Conservation (phyloP, 1,140 invertebrate species). For the Penaeus chinensis region DNA sequence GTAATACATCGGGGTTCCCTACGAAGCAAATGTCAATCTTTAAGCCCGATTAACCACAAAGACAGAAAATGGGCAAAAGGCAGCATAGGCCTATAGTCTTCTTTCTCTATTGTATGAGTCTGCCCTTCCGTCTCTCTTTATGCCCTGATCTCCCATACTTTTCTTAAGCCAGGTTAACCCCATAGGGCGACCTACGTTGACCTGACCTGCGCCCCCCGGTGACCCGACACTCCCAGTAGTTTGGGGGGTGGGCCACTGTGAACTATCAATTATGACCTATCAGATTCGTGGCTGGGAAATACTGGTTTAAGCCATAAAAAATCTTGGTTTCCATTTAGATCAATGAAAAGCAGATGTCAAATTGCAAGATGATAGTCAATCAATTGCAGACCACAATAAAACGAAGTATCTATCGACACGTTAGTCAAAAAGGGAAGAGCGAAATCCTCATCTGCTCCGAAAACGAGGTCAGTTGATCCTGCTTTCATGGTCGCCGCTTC, state of each 20-base stretch:
- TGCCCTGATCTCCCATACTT: not conserved
- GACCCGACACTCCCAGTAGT: conserved; percentile 54
- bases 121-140: conserved; percentile 5
- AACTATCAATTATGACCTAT: conserved; percentile 26
- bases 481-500: conserved; percentile 14
- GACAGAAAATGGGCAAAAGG: too few relatives aligned
- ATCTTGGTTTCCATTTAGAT: too few relatives aligned
- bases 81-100: too few relatives aligned
- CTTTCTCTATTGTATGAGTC: too few relatives aligned
- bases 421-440: not conserved
- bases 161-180: conserved; percentile 3
- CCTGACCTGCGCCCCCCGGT: conserved; percentile 33
- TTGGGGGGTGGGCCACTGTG: not conserved
- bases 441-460: not conserved
- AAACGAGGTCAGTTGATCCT: not conserved
- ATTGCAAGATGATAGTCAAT: too few relatives aligned
- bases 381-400: too few relatives aligned
- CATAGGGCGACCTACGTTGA: conserved; percentile 9
- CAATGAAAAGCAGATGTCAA: too few relatives aligned
- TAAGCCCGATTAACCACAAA: too few relatives aligned
- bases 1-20: too few relatives aligned
- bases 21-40: too few relatives aligned
- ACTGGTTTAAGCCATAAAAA: not conserved
- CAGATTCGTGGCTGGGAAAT: not conserved
- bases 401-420: too few relatives aligned